Base-by-base conservation (phyloP, 2,888 invertebrate genomes). In the Ophonus ardosiacus region DNA sequence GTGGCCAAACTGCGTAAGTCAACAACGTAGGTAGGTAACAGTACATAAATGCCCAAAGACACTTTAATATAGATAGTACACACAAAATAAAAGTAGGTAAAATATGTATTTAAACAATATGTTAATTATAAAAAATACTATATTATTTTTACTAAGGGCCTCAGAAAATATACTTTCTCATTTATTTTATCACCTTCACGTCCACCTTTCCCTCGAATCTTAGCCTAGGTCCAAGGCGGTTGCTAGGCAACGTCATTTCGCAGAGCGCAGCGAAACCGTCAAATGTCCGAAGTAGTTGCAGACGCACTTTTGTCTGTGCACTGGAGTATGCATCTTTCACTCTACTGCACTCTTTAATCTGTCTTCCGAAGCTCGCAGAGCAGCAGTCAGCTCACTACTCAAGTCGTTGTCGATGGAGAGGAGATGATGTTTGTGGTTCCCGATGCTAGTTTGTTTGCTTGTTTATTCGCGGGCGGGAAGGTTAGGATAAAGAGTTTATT, bases 271-370 rank as follows among this genome's bases (percentile, higher is more conserved):
- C 8, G n/a, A 78, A 31, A 78, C n/a, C 78, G 40, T 78, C 78
- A 78, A 78, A 78, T 78, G 78, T 78, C 78, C 78, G 78, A 78
- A 78, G 78, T 78, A 78, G 78, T 78, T 57, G 78, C 57, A 57
- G 57, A 57, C 78, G 78, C 56, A 78, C 78, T 78, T 78, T 78
- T 24, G 57, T 78, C 78, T 78, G 78, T 31, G 56, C 78, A 78
- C 10, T 78, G 24, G 15, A 78, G 78, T 78, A 57, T 78, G 78
- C 57, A 56, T 78, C 57, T 31, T 57, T 17, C 78, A 78, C 56
- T 18, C 21, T 18, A 31, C 1, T 78, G 57, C 57, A 78, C 78
- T 57, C 78, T 78, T 78, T 78, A 78, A 78, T 78, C 78, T 78
- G 78, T 57, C 78, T 71, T 63, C 18, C 8, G 15, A 21, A 31